Base-by-base conservation (phyloP, 2,888 invertebrate genomes). In the Hetaerina titia region DNA sequence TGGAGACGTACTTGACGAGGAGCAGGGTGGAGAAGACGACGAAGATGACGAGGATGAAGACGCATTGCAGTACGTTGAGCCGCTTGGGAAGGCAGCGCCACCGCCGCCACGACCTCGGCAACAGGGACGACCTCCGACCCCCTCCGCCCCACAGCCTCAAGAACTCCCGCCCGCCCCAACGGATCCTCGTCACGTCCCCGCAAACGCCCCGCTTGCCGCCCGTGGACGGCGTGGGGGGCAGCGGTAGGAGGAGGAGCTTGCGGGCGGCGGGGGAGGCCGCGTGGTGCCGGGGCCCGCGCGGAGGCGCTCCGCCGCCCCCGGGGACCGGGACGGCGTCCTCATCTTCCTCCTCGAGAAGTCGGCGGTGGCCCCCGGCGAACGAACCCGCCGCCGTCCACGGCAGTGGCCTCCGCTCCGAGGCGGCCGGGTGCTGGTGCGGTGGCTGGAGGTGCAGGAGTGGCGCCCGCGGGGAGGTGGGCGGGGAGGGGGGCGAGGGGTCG, bases 1-100 rank as follows among this genome's bases (percentile, higher is more conserved):
- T 92, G 45, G 92, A 92, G n/a, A 92, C 92, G 92, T 92, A 92
- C 13, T 92, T 92, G 64, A 92, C 64, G 92, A 92, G 69, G 9
- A 92, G 56, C 56, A 69, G 56, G 19, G 92, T 92, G 56, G 92
- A 92, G 56, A 69, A 45, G 56, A 92, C 74, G 92, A 92, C 92
- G 92, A 92, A 92, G 69, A 92, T 56, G 69, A 92, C 69, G 22
- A 92, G 69, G 19, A 57, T 56, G 22, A 92, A 69, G n/a, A 92
- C 92, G 69, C 92, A 92, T 13, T 92, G 92, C 64, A 92, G 57
- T 6, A 92, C 92, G 19, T 69, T 74, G 92, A 92, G 56, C 92
- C 92, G 69, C 92, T 92, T 92, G 74, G 69, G 92, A 22, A 92
- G 69, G 22, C 92, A 92, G 11, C 92, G 64, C 74, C 45, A 69